Evolutionary conservation across 2,113 vertebrate genomes (phyloP), one percentile per base, ranked within the genome.

Genomic region (Thunnus maccoyii): DNA sequence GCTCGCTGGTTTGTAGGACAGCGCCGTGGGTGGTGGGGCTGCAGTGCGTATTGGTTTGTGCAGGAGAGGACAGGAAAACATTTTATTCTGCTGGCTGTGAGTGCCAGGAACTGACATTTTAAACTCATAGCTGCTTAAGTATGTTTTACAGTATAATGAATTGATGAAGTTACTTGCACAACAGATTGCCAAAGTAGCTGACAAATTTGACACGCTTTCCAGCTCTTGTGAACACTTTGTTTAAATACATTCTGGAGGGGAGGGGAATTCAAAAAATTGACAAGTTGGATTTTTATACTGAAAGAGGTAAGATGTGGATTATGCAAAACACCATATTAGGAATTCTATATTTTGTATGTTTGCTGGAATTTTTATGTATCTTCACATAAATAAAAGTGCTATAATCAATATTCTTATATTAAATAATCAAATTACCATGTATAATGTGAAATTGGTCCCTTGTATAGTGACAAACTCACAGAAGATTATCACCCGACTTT

Each of bases 121-220:
- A 22, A 14, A 64, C 44, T 32, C 30, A 66, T 36, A 27, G 44
- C 30, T 62, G 18, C 20, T 3, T 2, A 27, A 55, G 8, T 44
- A 16, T 67, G 36, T 71, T 44, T 72, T 20, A 60, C 25, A 44
- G 20, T 7, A 44, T 15, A 52, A 51, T 27, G 64, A 17, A 71
- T 57, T 14, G 13, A 54, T 76, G 32, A 54, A 44, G 14, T 46
- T 73, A 15, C 72, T 1, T 77, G 22, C 8, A 56, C 22, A 70
- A 71, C 9, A 52, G 27, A 51, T 36, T 64, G 25, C 13, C 13
- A 36, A 56, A n/a, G 52, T 6, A 18, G 57, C 18, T 48, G 20
- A 11, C 32, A 57, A 16, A 20, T 63, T 48, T 18, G n/a, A 47
- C 17, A 78, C n/a, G 12, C 0, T 25, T 15, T 71, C 2, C 13